Evolutionary conservation across 2,888 invertebrate genomes (phyloP).

Genomic region (Clitarchus hookeri): DNA sequence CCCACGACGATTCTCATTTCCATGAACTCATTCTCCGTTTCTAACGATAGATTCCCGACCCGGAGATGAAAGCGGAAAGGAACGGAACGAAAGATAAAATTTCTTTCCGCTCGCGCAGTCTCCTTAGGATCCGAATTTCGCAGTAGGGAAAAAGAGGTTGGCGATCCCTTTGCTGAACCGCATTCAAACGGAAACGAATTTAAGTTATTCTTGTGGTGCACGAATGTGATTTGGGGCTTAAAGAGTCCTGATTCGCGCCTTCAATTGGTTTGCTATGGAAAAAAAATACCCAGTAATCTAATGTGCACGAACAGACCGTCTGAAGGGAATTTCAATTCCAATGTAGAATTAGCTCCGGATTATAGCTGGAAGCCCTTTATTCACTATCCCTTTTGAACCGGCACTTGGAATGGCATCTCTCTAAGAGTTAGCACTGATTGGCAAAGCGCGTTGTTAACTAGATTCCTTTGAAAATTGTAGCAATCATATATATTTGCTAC

Average conservation of each 20-base stretch:
- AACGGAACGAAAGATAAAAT: neutral
- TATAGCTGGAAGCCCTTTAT: neutral
- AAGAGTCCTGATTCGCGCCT: slow-evolving; percentile 9
- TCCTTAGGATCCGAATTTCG: neutral
- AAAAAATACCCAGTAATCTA: slow-evolving; percentile 1
- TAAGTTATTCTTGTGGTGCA: slow-evolving; percentile 10
- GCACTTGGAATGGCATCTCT: neutral
- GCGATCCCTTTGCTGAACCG: neutral
- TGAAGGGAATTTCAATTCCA: neutral
- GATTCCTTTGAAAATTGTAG: neutral
- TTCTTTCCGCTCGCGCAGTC: neutral
- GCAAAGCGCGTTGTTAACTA: neutral
- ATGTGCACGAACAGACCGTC: neutral
- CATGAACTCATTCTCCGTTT: neutral
- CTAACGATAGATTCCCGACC: neutral
- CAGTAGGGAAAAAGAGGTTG: neutral
- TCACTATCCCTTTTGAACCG: neutral
- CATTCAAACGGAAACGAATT: slow-evolving; percentile 5
- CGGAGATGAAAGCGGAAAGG: neutral
- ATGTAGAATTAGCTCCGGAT: neutral
- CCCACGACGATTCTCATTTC: neutral
- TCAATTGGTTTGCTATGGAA: slow-evolving; percentile 8
- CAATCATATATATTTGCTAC: neutral
- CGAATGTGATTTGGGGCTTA: neutral
- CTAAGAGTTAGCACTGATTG: neutral